Conservation (phyloP, 2,888 invertebrate species). For the Trichopoda pennipes region DNA sequence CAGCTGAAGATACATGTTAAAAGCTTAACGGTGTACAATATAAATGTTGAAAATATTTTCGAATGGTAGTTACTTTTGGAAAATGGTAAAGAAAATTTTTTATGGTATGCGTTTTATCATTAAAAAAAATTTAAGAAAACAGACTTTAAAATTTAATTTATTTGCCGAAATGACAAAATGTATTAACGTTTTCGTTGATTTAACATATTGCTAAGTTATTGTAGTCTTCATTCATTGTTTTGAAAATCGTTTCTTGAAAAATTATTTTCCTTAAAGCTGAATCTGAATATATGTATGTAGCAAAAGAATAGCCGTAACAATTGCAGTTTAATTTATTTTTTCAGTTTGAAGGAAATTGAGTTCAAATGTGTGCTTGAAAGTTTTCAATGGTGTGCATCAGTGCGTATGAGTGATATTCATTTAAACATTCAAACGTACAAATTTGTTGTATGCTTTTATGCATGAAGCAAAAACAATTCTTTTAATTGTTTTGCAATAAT, state of each 20-base stretch:
- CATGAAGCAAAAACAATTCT: constrained; percentile 23
- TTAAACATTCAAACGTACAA: background rate
- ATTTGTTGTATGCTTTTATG: constrained; percentile 46
- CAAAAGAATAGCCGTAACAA: background rate
- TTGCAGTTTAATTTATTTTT: background rate
- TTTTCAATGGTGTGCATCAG: constrained; percentile 5
- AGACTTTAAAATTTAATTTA: background rate
- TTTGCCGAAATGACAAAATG: too few species aligned
- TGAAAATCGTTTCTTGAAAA: too few species aligned
- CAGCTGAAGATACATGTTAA: constrained; percentile 14
- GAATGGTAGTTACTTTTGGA: background rate
- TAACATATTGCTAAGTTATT: too few species aligned
- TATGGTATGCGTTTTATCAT: background rate
- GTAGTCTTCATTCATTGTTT: too few species aligned
- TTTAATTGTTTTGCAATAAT: constrained; percentile 32
- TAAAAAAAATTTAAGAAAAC: background rate
- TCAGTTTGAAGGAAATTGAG: background rate
- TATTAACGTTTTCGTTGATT: too few species aligned
- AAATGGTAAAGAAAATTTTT: background rate
- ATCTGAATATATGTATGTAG: too few species aligned
- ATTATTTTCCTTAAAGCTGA: too few species aligned
- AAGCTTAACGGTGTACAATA: constrained; percentile 39
- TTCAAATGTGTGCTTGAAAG: background rate
- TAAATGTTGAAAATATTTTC: constrained; percentile 22
- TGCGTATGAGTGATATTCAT: constrained; percentile 45